Evolutionary conservation across 2,113 vertebrate genomes (phyloP).

Genomic region (Hepsetus odoe): DNA sequence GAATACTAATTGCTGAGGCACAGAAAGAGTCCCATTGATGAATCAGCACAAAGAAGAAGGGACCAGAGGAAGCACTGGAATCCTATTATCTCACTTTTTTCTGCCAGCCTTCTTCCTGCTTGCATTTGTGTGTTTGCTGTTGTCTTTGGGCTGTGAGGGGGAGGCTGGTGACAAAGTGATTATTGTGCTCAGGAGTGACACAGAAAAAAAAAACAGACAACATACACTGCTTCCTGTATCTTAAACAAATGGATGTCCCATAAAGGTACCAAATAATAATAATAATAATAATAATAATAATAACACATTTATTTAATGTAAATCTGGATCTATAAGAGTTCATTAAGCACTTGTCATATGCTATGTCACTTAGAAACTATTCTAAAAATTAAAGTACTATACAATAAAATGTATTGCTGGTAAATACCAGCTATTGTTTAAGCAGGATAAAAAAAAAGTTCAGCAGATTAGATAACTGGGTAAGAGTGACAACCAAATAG

Average conservation of each 20-base stretch:
- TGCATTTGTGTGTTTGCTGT: constrained; percentile 60
- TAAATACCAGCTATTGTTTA: too few species aligned
- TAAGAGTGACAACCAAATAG: too few species aligned
- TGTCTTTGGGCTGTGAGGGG: constrained; percentile 57
- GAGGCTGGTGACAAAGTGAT: constrained; percentile 60
- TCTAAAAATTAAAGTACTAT: too few species aligned
- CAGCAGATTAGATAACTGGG: too few species aligned
- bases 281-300: too few species aligned
- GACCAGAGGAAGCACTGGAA: constrained; percentile 67
- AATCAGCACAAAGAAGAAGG: constrained; percentile 69
- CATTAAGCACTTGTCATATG: too few species aligned
- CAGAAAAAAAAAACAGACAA: constrained; percentile 45
- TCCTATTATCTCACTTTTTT: constrained; percentile 71
- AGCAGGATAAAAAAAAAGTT: too few species aligned
- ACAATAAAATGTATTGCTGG: too few species aligned
- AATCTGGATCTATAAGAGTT: too few species aligned
- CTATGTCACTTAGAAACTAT: too few species aligned
- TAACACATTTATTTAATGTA: too few species aligned
- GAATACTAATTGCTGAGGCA: constrained; percentile 70
- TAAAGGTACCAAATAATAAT: too few species aligned
- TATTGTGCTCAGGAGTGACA: constrained; percentile 64
- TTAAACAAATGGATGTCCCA: neutral
- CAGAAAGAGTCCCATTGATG: constrained; percentile 77
- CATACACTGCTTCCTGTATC: constrained; percentile 56
- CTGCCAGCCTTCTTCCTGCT: constrained; percentile 51